These are phyloP conservation scores for Manacus vitellinus DNA, from an alignment of 2,113 vertebrate species.

Conservation along the genomic window DNA sequence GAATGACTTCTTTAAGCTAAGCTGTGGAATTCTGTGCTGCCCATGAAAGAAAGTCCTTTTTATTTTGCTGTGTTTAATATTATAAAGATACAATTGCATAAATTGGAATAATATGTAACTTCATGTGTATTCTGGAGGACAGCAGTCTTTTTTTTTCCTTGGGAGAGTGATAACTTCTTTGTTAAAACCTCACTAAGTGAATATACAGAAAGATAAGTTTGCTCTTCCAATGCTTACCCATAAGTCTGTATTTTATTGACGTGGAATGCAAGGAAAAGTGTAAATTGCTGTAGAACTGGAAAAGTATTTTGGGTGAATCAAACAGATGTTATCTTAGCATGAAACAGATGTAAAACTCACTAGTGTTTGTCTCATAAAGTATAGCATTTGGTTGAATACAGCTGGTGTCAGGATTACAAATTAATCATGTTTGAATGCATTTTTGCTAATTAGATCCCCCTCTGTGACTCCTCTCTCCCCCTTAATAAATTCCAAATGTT, in stretches of 20 bases:
- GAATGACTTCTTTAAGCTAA: neutral
- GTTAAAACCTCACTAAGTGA: neutral
- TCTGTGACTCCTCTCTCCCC: constrained; percentile 38
- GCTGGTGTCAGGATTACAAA: constrained; percentile 78
- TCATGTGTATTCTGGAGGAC: neutral
- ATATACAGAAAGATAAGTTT: neutral
- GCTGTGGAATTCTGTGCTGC: neutral
- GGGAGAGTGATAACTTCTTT: neutral
- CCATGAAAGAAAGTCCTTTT: neutral
- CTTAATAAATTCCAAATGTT: constrained; percentile 54
- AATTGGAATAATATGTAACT: neutral
- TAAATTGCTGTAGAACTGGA: constrained; percentile 70
- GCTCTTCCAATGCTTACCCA: neutral
- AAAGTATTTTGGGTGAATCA: constrained; percentile 57
- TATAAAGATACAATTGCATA: neutral
- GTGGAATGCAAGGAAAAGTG: constrained; percentile 48
- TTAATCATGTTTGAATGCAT: constrained; percentile 82
- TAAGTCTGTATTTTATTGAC: constrained; percentile 3
- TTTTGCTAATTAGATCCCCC: constrained; percentile 75
- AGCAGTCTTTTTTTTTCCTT: neutral
- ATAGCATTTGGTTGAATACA: constrained; percentile 78
- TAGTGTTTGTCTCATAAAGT: constrained; percentile 77
- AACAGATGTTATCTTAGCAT: constrained; percentile 80
- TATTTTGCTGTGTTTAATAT: neutral
- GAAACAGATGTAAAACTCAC: constrained; percentile 80